Base-by-base conservation (phyloP, 2,888 invertebrate species). In the Eupithecia tripunctaria region DNA sequence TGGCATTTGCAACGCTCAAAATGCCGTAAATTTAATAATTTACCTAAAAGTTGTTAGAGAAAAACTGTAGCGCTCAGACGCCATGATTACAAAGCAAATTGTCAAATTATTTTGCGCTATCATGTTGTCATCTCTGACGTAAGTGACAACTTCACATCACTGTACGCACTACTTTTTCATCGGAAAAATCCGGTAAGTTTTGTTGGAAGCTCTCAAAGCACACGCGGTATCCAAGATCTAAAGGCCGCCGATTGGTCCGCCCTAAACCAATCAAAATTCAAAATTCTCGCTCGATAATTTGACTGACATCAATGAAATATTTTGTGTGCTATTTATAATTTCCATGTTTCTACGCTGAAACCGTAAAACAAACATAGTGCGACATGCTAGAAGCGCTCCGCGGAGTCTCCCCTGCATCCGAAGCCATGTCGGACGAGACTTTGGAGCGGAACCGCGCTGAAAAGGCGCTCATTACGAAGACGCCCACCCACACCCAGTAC, bases 61-160 rank as follows among this genome's bases (percentile, higher is more conserved):
- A 95, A 99, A 99, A 95, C 99, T 99, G 88, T 99, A 99, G 85
- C 99, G 96, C 92, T 99, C 99, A 68, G 98, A 97, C 94, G 98
- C 97, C 98, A 98, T 98, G 95, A 96, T 96, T 95, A 95, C 95
- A 95, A 94, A 92, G 95, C 95, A 91, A 84, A 85, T 83, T 89
- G 89, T 86, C 88, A 88, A 89, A 70, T 65, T 41, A 68, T 70
- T 85, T 85, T 69, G 81, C 79, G 71, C 74, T 79, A 77, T 86
- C 85, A 89, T 87, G 83, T 86, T 90, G 85, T 80, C 77, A 82
- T 69, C 51, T 72, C 27, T 79, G 72, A 0, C 56, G 36, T 2
- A 81, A 77, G 78, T 47, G 70, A 75, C 56, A 81, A 76, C 70
- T 63, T 68, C 66, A 73, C 21, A 18, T 41, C 15, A 56, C n/a